Evolutionary conservation across 2,888 invertebrate species (phyloP).

Genomic region (Dendrolimus pini): DNA sequence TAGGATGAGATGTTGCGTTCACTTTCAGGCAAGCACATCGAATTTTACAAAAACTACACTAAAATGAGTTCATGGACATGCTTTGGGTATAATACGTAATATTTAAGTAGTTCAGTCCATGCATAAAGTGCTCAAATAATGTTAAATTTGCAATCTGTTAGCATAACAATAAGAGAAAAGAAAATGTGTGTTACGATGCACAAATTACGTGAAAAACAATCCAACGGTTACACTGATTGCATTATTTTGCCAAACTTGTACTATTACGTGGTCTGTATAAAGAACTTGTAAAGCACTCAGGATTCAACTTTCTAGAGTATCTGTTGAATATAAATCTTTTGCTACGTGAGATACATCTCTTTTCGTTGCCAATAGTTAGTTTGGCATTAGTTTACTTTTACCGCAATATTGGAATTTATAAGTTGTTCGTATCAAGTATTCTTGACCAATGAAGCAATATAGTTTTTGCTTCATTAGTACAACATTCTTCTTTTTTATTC

Average conservation of each 20-base stretch:
- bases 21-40: conserved; percentile 29
- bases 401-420: neutral
- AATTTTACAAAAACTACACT: conserved; percentile 32
- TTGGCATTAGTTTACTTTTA: neutral
- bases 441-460: neutral
- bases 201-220: neutral
- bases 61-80: conserved; percentile 34
- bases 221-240: conserved; percentile 7
- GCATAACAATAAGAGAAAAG: neutral
- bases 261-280: conserved; percentile 28
- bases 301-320: conserved; percentile 45
- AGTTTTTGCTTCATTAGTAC: too few species aligned
- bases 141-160: neutral
- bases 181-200: neutral
- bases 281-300: conserved; percentile 5
- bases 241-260: conserved; percentile 13
- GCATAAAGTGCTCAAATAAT: neutral
- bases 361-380: conserved; percentile 1
- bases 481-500: too few species aligned
- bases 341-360: conserved; percentile 36
- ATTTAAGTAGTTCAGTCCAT: neutral
- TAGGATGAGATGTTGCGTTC: conserved; percentile 28
- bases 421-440: neutral
- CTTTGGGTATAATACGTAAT: conserved; percentile 2
- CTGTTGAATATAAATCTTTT: conserved; percentile 46